Base-by-base conservation (phyloP, 2,888 invertebrate genomes). In the Andrena haemorrhoa region DNA sequence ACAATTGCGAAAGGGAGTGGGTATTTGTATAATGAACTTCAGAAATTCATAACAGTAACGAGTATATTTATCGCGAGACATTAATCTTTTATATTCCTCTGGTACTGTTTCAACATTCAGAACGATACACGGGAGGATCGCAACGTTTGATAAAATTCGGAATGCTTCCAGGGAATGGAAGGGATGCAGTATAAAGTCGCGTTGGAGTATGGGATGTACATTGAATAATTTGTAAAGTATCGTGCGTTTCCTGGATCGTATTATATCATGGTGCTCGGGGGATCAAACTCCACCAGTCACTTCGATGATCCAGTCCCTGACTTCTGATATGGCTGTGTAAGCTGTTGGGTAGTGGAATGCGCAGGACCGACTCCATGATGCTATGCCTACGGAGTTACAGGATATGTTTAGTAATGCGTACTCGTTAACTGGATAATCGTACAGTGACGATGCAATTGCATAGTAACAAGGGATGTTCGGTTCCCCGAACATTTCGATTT, bases 291-390 rank as follows among this genome's bases (percentile, higher is more conserved):
- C 56, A 12, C 80, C 79, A 31, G 86, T 89, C 47, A 87, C 75
- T 76, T 86, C 63, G 69, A 69, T 85, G 82, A 91, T 91, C 92
- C 91, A 92, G 63, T 85, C 83, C 16, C 84, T 83, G 29, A 90
- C 74, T 79, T 84, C 82, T 8, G 88, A 81, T 75, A 91, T 64
- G 29, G 86, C 88, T 31, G 86, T 82, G 75, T 88, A 92, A 63
- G 88, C 88, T 33, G 90, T 89, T 33, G 91, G 92, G 70, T 89
- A 89, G 12, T 74, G 35, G 63, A 86, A 85, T 16, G 79, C 84
- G 83, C 92, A 92, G 20, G 87, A 85, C 71, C 83, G 82, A 68
- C 90, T 91, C 89, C 90, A 91, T 0, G 91, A 91, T 16, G 89
- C 84, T 33, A 92, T 68, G 49, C 91, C 92, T 92, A 10, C 12